A percentile compares a stretch with the other conserved stretches of the same genome.
phyloP scores from a whole-genome alignment of 1,140 invertebrate genomes.

The Lasaia peninsularis region DNA sequence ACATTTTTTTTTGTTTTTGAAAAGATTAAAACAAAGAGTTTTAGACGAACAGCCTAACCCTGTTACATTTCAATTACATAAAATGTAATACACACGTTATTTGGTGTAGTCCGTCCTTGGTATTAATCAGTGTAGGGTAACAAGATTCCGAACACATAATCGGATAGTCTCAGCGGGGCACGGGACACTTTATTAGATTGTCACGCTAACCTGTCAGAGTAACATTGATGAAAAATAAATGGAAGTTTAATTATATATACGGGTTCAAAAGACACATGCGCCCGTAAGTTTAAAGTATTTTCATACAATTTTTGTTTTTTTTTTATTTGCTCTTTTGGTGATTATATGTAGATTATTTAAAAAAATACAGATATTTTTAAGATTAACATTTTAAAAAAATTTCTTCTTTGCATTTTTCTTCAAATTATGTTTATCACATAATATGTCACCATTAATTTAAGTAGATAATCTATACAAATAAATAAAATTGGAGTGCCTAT shows the following conservation, averaged over 20 bases:
- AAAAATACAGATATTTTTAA: too few relatives aligned
- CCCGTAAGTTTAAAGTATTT: too few relatives aligned
- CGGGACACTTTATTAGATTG: slow-evolving; percentile 70
- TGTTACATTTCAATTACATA: slow-evolving; percentile 57
- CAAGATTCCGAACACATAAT: slow-evolving; percentile 64
- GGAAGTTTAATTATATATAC: slow-evolving; percentile 24
- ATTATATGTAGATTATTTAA: too few relatives aligned
- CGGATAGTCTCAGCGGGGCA: slow-evolving; percentile 63
- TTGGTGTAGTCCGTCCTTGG: slow-evolving; percentile 37
- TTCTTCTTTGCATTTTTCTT: too few relatives aligned
- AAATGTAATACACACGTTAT: slow-evolving; percentile 32
- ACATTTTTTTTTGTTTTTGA: slow-evolving; percentile 12
- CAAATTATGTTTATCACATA: too few relatives aligned
- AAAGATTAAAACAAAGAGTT: slow-evolving; percentile 16
- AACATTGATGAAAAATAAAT: slow-evolving; percentile 43
- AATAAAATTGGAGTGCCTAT: too few relatives aligned
- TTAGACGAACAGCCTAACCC: slow-evolving; percentile 33
- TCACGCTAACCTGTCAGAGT: slow-evolving; percentile 59
- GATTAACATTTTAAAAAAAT: too few relatives aligned
- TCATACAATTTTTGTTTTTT: too few relatives aligned
- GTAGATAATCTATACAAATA: too few relatives aligned
- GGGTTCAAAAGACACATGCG: too few relatives aligned
- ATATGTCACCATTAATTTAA: too few relatives aligned
- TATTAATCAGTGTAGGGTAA: slow-evolving; percentile 74
- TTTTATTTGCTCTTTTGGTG: too few relatives aligned